Evolutionary conservation across 2,113 vertebrate genomes (phyloP).

Genomic region (Aphelocoma coerulescens): DNA sequence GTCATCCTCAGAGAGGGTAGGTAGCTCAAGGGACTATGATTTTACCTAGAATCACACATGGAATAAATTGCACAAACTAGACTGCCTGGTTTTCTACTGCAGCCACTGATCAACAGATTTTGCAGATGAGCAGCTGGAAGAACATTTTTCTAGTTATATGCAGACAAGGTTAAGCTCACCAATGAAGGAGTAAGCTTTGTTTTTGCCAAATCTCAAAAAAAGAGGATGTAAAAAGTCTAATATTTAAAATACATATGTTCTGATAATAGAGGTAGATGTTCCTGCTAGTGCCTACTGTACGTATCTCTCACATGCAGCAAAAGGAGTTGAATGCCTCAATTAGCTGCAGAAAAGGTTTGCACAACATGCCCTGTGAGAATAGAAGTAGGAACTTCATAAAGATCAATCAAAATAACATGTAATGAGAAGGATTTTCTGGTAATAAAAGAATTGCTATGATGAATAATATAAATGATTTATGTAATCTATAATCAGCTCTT

Average conservation of each 20-base stretch:
- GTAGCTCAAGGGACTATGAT: neutral
- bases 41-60: neutral
- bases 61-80: neutral
- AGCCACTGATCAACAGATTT: neutral
- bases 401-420: neutral
- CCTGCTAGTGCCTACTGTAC: neutral
- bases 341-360: neutral
- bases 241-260: neutral
- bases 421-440: neutral
- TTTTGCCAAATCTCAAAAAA: neutral
- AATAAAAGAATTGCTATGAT: neutral
- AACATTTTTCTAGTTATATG: neutral
- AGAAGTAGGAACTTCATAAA: neutral
- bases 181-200: neutral
- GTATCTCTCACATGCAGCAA: neutral
- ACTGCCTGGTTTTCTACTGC: neutral
- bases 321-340: neutral
- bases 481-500: neutral
- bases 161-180: neutral
- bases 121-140: neutral
- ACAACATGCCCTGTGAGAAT: neutral
- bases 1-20: neutral
- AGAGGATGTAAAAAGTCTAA: neutral
- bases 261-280: neutral
- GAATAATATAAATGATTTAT: neutral